A percentile compares a stretch with the other conserved stretches of the same genome.
phyloP scores from a whole-genome alignment of 23 tunicate genomes.

The Clavelina lepadiformis region DNA sequence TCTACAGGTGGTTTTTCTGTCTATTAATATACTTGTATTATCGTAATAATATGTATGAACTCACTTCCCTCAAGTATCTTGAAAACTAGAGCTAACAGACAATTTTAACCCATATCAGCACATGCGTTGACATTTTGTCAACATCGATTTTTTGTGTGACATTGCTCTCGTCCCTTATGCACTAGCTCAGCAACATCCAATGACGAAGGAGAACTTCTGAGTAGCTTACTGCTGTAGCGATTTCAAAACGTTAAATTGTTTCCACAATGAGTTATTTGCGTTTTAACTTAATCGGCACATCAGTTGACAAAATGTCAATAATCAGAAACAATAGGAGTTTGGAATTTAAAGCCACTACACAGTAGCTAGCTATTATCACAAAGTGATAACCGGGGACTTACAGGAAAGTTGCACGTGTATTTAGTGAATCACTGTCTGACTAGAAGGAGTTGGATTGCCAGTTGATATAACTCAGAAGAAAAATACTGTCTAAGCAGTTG shows the following conservation, averaged over 20 bases:
- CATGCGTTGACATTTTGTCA: conserved; percentile 12
- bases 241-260: neutral
- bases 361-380: conserved; percentile 1
- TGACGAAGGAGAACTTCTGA: neutral
- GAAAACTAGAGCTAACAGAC: no score
- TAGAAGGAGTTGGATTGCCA: no score
- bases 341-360: conserved; percentile 1
- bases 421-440: no score
- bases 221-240: conserved; percentile 4
- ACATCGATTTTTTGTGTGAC: neutral
- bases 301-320: conserved; percentile 6
- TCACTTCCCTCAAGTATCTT: no score
- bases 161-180: neutral
- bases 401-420: no score
- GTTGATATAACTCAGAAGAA: no score
- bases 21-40: no score
- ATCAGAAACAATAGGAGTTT: neutral
- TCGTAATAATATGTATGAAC: no score
- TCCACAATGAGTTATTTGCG: conserved; percentile 2
- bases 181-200: conserved; percentile 8
- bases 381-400: no score
- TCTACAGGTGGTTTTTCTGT: no score
- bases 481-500: no score
- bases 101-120: conserved; percentile 27
- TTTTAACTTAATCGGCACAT: conserved; percentile 15